Evolutionary conservation across 2,888 invertebrate species (phyloP).

Genomic region (Peribatodes rhomboidaria): DNA sequence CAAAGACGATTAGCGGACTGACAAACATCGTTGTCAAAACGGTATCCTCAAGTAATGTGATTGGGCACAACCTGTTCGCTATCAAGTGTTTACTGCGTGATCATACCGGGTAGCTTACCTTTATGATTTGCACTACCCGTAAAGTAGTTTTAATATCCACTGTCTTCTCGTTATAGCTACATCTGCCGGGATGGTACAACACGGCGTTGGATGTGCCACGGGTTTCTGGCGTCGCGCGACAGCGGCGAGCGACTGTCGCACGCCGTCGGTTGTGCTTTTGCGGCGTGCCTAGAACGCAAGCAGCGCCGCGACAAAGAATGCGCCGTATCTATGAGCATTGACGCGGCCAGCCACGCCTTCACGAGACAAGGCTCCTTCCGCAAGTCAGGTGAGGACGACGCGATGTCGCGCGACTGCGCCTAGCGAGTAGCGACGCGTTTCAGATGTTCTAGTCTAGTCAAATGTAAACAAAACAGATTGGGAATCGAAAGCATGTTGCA

Average conservation of each 20-base stretch:
- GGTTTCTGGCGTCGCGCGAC: slow-evolving; percentile 98
- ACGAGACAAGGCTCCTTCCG: slow-evolving; percentile 97
- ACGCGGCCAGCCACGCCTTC: slow-evolving; percentile 95
- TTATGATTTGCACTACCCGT: neutral
- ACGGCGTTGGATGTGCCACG: slow-evolving; percentile 99
- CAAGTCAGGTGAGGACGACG: slow-evolving; percentile 84
- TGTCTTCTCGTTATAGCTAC: slow-evolving; percentile 90
- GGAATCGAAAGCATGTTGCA: no score
- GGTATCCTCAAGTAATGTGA: neutral
- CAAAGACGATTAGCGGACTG: neutral
- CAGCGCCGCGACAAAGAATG: slow-evolving; percentile 99
- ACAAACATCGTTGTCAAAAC: neutral
- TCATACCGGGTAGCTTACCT: neutral
- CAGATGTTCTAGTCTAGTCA: no score
- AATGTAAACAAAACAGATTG: no score
- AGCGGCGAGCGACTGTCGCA: slow-evolving; percentile 99
- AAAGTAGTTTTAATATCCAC: neutral
- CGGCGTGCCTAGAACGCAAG: slow-evolving; percentile 98
- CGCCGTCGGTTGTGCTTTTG: slow-evolving; percentile 99
- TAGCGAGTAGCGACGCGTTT: no score
- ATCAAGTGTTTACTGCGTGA: neutral
- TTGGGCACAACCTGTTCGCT: neutral
- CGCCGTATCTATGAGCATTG: slow-evolving; percentile 97
- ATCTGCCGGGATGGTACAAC: slow-evolving; percentile 99
- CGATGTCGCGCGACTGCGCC: no score